These are phyloP conservation scores for Diplolepis rosae DNA, from an alignment of 2,888 invertebrate species.

Conservation along the genomic window DNA sequence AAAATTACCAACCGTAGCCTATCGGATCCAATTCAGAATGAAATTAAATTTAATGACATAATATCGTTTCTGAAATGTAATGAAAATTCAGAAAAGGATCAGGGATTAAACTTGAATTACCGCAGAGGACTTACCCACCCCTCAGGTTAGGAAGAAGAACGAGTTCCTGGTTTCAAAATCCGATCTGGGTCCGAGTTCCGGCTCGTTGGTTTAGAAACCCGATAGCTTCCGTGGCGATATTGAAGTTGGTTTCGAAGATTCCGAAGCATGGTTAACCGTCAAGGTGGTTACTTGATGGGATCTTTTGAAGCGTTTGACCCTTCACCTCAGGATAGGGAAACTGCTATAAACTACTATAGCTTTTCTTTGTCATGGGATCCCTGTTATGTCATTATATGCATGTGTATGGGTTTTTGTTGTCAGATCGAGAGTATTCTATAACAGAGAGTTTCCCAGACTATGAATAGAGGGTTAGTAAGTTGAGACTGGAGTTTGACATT, in stretches of 20 bases:
- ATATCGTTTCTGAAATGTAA: background rate
- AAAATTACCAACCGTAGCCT: too few relatives aligned
- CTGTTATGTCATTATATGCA: background rate
- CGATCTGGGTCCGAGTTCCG: background rate
- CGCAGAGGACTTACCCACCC: too few relatives aligned
- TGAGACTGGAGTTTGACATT: background rate
- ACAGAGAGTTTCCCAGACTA: background rate
- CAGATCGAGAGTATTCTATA: background rate
- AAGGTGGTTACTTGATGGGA: background rate
- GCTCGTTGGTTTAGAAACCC: slow-evolving; percentile 12
- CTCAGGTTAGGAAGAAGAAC: background rate
- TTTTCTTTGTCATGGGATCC: slow-evolving; percentile 14
- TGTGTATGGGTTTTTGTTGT: background rate
- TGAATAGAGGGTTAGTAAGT: background rate
- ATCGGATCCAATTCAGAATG: too few relatives aligned
- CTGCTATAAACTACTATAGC: background rate
- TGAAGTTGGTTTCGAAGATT: background rate
- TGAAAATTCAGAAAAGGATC: background rate
- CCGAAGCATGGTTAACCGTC: slow-evolving; percentile 4
- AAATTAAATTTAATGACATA: too few relatives aligned
- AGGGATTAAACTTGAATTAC: background rate
- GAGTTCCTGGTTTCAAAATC: slow-evolving; percentile 12
- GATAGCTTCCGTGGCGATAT: background rate
- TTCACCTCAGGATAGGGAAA: slow-evolving; percentile 4
- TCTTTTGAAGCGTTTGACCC: slow-evolving; percentile 17